A percentile compares a stretch with the other conserved stretches of the same genome.
Evolutionary conservation across 2,797 vertebrate genomes (phyloP).

Genomic region (Steatocranus sp.): DNA sequence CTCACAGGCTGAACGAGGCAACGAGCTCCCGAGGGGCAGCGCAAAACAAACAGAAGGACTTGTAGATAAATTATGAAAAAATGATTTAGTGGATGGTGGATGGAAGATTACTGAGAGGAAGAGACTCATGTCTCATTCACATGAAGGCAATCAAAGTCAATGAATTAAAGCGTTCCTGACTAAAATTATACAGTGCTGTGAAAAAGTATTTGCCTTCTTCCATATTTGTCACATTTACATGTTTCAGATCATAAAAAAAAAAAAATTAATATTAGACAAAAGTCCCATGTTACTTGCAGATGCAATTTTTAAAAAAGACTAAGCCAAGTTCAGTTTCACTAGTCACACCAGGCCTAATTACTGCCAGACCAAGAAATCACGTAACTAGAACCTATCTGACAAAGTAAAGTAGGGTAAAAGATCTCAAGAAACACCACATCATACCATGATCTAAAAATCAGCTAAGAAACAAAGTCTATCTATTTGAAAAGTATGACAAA

Average conservation of each 20-base stretch:
- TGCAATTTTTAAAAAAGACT: background rate
- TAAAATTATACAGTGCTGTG: background rate
- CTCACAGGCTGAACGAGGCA: conserved; percentile 2
- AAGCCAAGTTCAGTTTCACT: background rate
- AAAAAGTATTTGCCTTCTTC: background rate
- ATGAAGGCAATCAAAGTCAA: background rate
- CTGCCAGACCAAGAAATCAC: background rate
- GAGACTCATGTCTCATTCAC: background rate
- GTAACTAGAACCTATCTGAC: background rate
- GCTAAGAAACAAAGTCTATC: background rate
- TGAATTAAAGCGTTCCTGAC: background rate
- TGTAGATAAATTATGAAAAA: background rate
- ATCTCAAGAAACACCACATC: background rate
- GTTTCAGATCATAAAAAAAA: background rate
- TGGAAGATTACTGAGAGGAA: background rate
- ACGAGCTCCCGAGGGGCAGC: background rate
- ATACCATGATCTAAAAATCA: background rate
- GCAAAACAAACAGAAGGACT: conserved; percentile 13
- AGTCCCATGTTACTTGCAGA: background rate
- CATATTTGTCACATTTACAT: background rate
- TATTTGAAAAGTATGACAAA: background rate
- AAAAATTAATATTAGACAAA: background rate
- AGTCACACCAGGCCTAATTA: background rate
- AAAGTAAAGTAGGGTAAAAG: background rate
- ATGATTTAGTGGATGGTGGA: background rate